Base-by-base conservation (phyloP, 2,113 vertebrate genomes). In the Brachypteracias leptosomus region DNA sequence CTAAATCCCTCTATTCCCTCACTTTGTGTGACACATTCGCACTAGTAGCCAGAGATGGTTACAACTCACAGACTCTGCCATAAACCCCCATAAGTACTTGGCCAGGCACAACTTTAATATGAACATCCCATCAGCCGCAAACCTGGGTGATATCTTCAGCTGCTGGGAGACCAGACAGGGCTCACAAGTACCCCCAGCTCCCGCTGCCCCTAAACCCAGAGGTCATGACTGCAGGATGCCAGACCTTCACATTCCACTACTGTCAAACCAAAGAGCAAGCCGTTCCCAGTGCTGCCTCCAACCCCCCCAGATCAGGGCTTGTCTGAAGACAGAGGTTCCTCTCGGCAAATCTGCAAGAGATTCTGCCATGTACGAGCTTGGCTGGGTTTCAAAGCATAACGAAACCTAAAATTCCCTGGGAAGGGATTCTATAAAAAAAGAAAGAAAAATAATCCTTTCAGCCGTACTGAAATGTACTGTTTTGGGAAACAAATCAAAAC, bases 401-500 rank as follows among this genome's bases (percentile, higher is more conserved):
- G 0, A 92, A 96, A 95, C 83, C 65, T 77, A 90, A 94, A 96
- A 96, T 86, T 95, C 95, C 92, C 90, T 57, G 59, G 68, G 90
- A 96, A 94, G 33, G 35, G 59, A 84, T 93, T 88, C 65, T 95
- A 79, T 79, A 2, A 12, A 22, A 55, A 14, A 1, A 8, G 4
- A 6, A 28, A 25, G 6, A 47, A 25, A 19, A 10, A 36, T 22
- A 80, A 21, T 88, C 76, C 68, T 74, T 93, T 92, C 92, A 93
- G 92, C 82, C 3, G 7, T 87, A 90, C 94, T 61, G 76, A 93
- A 93, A 86, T 84, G 86, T 85, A 93, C 94, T 93, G 92, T 89
- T 95, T 96, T 78, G 90, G 93, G 89, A 93, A 96, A 96, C 89
- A 94, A 96, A 95, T 82, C 83, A 95, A 96, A 96, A 94, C 31